phyloP scores from a whole-genome alignment of 2,113 vertebrate species.

The Entelurus aequoreus region DNA sequence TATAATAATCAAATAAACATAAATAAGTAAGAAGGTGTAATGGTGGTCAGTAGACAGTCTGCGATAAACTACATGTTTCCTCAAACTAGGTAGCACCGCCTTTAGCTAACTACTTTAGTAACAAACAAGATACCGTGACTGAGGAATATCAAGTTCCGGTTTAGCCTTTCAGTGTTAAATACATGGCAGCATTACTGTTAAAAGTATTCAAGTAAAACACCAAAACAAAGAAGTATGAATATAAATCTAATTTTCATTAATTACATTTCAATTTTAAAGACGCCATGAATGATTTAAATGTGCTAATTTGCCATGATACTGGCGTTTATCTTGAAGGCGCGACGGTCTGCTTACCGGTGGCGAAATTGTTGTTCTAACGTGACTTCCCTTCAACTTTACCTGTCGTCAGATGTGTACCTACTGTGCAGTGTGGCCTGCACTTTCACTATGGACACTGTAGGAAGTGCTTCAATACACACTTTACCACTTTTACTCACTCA shows the following conservation, averaged over 20 bases:
- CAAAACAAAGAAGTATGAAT: not conserved
- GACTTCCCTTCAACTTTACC: slow-evolving; percentile 9
- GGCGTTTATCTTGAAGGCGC: slow-evolving; percentile 40
- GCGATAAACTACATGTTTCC: slow-evolving; percentile 37
- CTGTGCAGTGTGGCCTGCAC: slow-evolving; percentile 13
- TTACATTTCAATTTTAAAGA: not conserved
- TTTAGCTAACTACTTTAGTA: slow-evolving; percentile 16
- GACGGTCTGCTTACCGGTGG: rapidly evolving
- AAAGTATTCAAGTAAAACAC: not conserved
- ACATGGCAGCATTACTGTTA: rapidly evolving
- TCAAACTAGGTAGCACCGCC: slow-evolving; percentile 8
- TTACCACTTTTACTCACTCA: not conserved
- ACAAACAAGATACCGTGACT: slow-evolving; percentile 5
- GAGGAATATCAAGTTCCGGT: not conserved
- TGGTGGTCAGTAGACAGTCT: not conserved
- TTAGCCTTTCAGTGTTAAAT: slow-evolving; percentile 29
- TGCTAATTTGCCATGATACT: not conserved
- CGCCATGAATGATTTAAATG: too few species aligned
- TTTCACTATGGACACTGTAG: not conserved
- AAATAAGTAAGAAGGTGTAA: not conserved
- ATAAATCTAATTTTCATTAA: rapidly evolving
- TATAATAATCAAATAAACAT: not conserved
- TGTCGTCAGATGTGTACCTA: not conserved
- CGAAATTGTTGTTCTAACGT: not conserved
- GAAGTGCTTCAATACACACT: not conserved